Percentiles rank a stretch among this genome's conserved stretches.
Conservation (phyloP, 2,797 vertebrate species). For the Poecilia wingei region DNA sequence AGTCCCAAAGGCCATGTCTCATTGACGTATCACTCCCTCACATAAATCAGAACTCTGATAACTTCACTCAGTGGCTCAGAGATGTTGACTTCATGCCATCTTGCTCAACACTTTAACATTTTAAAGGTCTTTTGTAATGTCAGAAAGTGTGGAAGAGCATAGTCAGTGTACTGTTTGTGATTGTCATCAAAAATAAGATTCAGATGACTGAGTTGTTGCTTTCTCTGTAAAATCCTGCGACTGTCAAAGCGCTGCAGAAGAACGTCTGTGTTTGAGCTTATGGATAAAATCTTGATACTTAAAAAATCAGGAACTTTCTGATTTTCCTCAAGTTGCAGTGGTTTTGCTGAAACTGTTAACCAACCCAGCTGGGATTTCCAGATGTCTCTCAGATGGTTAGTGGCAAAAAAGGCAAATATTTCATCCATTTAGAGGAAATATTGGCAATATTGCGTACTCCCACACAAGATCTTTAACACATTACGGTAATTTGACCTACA, state of each 20-base stretch:
- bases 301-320: not conserved
- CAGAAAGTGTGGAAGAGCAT: not conserved
- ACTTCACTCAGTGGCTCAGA: not conserved
- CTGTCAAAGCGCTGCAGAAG: not conserved
- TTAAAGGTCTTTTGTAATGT: not conserved
- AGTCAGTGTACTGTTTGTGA: too few relatives aligned
- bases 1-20: not conserved
- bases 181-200: not conserved
- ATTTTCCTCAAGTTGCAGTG: not conserved
- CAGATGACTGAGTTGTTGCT: not conserved
- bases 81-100: not conserved
- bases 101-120: not conserved
- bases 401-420: not conserved
- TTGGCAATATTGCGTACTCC: not conserved
- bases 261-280: not conserved
- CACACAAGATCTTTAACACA: constrained; percentile 4
- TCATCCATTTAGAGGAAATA: not conserved
- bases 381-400: not conserved
- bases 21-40: not conserved
- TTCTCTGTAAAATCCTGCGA: not conserved
- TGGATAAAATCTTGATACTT: not conserved
- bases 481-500: not conserved
- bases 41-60: not conserved
- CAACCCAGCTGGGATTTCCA: not conserved
- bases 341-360: not conserved